Conservation (phyloP, 2,797 vertebrate species). For the Neopelma chrysocephalum region DNA sequence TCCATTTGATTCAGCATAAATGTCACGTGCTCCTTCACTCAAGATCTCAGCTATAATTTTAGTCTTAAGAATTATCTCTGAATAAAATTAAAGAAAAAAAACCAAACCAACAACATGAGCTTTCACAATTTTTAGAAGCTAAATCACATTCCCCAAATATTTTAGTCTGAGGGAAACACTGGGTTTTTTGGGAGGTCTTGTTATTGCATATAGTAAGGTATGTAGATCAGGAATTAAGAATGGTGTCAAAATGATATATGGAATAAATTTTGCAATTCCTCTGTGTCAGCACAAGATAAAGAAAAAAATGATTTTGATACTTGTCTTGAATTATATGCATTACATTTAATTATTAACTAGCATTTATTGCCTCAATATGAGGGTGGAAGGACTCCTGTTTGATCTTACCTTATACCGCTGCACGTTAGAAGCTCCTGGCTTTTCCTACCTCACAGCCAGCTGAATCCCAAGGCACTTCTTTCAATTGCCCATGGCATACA, state of each 20-base stretch:
- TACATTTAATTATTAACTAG: neutral
- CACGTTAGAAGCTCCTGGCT: fast-evolving
- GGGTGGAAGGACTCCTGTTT: neutral
- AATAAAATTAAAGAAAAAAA: neutral
- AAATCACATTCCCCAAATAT: neutral
- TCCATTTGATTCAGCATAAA: neutral
- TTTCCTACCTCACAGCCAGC: neutral
- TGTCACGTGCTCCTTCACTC: neutral
- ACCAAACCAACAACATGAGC: fast-evolving
- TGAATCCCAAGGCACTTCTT: neutral
- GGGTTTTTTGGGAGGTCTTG: neutral
- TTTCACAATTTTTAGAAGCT: neutral
- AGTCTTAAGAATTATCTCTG: neutral
- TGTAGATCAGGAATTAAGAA: neutral
- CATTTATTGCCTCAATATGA: neutral
- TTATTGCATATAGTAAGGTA: neutral
- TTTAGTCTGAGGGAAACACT: neutral
- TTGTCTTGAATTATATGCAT: neutral
- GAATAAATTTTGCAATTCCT: neutral
- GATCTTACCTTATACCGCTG: neutral
- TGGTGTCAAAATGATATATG: neutral
- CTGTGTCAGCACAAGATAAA: neutral
- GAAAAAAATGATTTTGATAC: neutral
- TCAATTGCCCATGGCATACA: neutral
- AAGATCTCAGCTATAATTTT: neutral